Evolutionary conservation across 2,113 vertebrate genomes (phyloP), one percentile per base, ranked within the genome.

Genomic region (Psophia crepitans): DNA sequence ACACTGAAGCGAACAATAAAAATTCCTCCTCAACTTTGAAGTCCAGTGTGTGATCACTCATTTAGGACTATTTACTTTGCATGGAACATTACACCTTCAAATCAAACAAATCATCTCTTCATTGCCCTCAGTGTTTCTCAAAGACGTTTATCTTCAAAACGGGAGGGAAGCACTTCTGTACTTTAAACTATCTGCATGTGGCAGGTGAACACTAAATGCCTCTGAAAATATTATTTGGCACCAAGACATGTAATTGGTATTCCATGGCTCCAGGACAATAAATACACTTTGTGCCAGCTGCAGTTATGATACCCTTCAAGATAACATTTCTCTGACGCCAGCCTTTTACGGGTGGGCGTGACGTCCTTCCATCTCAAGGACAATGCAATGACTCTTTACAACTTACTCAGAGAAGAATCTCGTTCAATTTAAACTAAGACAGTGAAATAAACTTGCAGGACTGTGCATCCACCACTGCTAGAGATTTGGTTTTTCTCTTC

Each of bases 201-300:
- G 19, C 33, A 60, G 74, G 56, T 75, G 71, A 95, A 30, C 70
- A 39, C 39, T 46, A 37, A 84, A 20, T 3, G 11, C 43, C 77
- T 96, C 87, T 70, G 60, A 46, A 93, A 92, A 66, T 11, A 95
- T 4, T 3, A 0, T 22, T 12, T 27, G 0, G 0, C 0, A 2
- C 37, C 71, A 65, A 65, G 88, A 86, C 66, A 60, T 0, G 4
- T 9, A 57, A 73, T 8, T 17, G 24, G 33, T 71, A 61, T 85
- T 71, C 33, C 6, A 5, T 16, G 32, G 79, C 48, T 64, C 35
- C 43, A 53, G 61, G 49, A 86, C 37, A 83, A 41, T 24, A 53
- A 90, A 94, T 6, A 69, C 8, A 14, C 28, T 13, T 24, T 9
- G 53, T 79, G 81, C 65, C 74, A 87, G 57, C 51, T 56, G 30